Percentiles rank a stretch among this genome's conserved stretches.
Conservation (phyloP, 53 echinoderm and acorn worm species). For the Temnopleurus reevesii region DNA sequence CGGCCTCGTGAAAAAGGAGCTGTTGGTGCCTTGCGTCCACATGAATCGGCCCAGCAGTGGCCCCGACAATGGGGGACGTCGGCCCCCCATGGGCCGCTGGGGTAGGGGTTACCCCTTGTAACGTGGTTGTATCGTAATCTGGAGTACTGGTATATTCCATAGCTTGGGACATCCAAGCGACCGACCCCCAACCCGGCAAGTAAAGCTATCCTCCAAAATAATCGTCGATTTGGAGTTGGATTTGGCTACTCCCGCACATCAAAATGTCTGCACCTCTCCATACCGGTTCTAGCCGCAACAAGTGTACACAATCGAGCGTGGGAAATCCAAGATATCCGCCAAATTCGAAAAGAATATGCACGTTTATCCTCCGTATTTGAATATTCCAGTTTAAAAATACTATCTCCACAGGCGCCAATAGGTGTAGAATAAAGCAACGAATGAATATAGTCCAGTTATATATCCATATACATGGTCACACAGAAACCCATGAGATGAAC, state of each 20-base stretch:
- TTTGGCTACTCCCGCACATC: neutral
- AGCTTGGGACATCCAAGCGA: neutral
- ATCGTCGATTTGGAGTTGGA: neutral
- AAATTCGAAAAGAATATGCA: neutral
- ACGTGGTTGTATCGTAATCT: constrained; percentile 33
- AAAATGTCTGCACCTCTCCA: constrained; percentile 19
- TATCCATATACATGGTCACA: neutral
- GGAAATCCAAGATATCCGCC: neutral
- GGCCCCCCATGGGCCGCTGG: constrained; percentile 39
- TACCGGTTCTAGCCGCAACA: neutral
- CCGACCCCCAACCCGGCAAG: neutral
- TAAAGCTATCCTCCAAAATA: constrained; percentile 5
- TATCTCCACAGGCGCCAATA: neutral
- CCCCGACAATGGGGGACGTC: constrained; percentile 46
- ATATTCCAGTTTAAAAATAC: neutral
- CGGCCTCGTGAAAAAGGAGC: constrained; percentile 82
- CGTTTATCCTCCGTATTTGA: neutral
- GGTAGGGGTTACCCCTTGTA: constrained; percentile 40
- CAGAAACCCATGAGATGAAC: neutral
- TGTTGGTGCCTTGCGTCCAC: constrained; percentile 58
- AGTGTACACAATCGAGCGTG: neutral
- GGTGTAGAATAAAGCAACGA: neutral
- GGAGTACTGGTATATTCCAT: constrained; percentile 34
- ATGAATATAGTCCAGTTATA: constrained; percentile 31
- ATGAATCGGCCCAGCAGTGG: constrained; percentile 35